Evolutionary conservation across 2,797 vertebrate species (phyloP).

Genomic region (Acipenser ruthenus): DNA sequence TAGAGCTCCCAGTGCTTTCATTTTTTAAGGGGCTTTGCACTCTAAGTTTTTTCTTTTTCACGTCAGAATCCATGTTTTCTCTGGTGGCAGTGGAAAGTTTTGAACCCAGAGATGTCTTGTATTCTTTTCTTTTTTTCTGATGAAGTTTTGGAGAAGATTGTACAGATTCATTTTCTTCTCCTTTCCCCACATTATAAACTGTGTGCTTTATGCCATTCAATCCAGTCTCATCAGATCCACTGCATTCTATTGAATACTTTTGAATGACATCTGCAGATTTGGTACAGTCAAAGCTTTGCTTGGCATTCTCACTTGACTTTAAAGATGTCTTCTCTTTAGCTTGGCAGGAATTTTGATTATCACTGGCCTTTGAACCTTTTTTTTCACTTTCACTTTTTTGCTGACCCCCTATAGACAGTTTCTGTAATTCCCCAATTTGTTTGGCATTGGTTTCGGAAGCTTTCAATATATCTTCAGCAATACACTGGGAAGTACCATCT

Average conservation of each 20-base stretch:
- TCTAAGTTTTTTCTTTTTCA: slow-evolving; percentile 70
- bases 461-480: slow-evolving; percentile 38
- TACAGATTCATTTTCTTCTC: slow-evolving; percentile 48
- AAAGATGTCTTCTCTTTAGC: slow-evolving; percentile 49
- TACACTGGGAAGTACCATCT: slow-evolving; percentile 13
- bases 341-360: slow-evolving; percentile 32
- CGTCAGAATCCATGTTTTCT: slow-evolving; percentile 70
- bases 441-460: slow-evolving; percentile 31
- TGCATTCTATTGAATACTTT: slow-evolving; percentile 36
- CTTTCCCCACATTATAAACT: slow-evolving; percentile 30
- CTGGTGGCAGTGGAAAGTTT: slow-evolving; percentile 60
- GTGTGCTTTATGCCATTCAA: slow-evolving; percentile 38
- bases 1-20: slow-evolving; percentile 45
- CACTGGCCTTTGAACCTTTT: slow-evolving; percentile 27
- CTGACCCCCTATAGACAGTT: slow-evolving; percentile 23
- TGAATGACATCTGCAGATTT: slow-evolving; percentile 32
- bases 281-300: slow-evolving; percentile 30
- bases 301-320: slow-evolving; percentile 43
- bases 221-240: slow-evolving; percentile 44
- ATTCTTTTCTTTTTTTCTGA: slow-evolving; percentile 74
- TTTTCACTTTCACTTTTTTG: slow-evolving; percentile 41
- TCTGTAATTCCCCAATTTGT: slow-evolving; percentile 38
- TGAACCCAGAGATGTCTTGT: slow-evolving; percentile 51
- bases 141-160: slow-evolving; percentile 36
- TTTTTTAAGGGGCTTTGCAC: slow-evolving; percentile 39